Percentiles rank a stretch among this genome's conserved stretches.
Conservation (phyloP, 1,140 invertebrate genomes). For the Oreohelix idahoensis region DNA sequence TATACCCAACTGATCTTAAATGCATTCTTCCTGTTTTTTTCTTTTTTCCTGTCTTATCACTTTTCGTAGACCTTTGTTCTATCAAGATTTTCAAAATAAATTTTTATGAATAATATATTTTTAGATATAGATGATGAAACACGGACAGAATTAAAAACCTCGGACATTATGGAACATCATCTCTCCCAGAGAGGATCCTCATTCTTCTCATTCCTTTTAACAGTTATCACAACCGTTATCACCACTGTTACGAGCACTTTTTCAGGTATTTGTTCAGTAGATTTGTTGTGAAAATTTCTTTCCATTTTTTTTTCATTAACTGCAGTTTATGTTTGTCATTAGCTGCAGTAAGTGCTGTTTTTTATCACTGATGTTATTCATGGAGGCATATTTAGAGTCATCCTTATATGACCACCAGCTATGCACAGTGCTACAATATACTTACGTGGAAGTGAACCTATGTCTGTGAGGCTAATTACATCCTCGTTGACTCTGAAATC, state of each 20-base stretch:
- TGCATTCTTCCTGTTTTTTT: neutral
- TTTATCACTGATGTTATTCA: too few species aligned
- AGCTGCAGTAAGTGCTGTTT: too few species aligned
- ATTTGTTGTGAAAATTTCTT: too few species aligned
- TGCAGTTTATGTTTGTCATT: too few species aligned
- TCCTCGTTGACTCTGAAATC: too few species aligned
- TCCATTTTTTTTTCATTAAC: too few species aligned
- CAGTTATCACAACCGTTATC: conserved; percentile 45
- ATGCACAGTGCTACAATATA: too few species aligned
- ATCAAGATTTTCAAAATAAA: neutral
- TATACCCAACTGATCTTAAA: neutral
- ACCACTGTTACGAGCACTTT: neutral
- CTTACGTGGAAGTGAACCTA: too few species aligned
- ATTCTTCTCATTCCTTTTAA: conserved; percentile 26
- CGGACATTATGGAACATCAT: neutral
- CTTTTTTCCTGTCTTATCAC: neutral
- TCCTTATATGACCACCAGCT: too few species aligned
- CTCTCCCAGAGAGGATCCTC: neutral
- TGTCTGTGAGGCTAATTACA: too few species aligned
- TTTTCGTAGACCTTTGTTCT: neutral
- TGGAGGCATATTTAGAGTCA: too few species aligned
- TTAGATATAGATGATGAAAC: neutral
- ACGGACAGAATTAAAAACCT: neutral
- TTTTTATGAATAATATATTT: neutral
- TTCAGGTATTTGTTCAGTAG: neutral